phyloP scores from a whole-genome alignment of 1,140 invertebrate species.

The Lutraria rhynchaena region DNA sequence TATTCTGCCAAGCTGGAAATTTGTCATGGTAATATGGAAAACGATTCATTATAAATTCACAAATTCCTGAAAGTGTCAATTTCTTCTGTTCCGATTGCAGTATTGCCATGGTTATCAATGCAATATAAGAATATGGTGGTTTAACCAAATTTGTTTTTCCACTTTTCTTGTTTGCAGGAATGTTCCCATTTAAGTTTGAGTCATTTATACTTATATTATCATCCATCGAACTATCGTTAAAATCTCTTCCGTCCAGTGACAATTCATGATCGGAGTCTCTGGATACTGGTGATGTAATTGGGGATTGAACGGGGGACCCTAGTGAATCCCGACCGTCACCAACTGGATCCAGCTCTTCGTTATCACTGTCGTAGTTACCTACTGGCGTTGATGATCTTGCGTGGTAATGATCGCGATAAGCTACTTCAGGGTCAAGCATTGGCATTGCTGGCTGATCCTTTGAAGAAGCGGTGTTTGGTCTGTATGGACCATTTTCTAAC shows the following conservation, averaged over 20 bases:
- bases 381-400: slow-evolving; percentile 54
- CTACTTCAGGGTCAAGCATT: neutral
- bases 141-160: slow-evolving; percentile 86
- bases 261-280: slow-evolving; percentile 33
- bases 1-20: slow-evolving; percentile 87
- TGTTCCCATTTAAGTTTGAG: slow-evolving; percentile 37
- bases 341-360: slow-evolving; percentile 53
- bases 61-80: slow-evolving; percentile 97
- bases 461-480: neutral
- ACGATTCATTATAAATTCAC: slow-evolving; percentile 99
- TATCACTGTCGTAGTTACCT: slow-evolving; percentile 17
- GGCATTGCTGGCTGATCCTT: neutral
- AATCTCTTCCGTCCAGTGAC: slow-evolving; percentile 27
- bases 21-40: slow-evolving; percentile 88
- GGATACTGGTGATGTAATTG: slow-evolving; percentile 45
- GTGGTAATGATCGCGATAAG: slow-evolving; percentile 6
- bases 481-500: neutral
- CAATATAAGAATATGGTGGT: slow-evolving; percentile 99
- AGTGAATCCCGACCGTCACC: slow-evolving; percentile 47
- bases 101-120: slow-evolving; percentile 98
- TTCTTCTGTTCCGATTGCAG: slow-evolving; percentile 98
- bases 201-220: slow-evolving; percentile 34
- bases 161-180: slow-evolving; percentile 58
- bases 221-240: slow-evolving; percentile 47
- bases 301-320: slow-evolving; percentile 49